Evolutionary conservation across 2,113 vertebrate genomes (phyloP), one percentile per base, ranked within the genome.

Genomic region (Sisor rabdophorus): DNA sequence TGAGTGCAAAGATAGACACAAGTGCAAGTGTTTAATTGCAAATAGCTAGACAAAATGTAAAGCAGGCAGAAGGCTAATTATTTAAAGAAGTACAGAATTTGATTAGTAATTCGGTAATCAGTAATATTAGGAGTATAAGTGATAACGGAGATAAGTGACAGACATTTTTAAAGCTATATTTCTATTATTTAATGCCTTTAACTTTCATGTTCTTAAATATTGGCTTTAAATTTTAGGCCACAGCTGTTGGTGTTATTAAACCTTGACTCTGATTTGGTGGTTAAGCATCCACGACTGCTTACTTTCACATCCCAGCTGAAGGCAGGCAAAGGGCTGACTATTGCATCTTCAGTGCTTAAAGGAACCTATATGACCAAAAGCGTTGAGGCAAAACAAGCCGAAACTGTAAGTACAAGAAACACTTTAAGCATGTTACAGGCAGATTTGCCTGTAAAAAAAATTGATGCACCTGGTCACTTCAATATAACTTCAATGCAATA

Each of bases 281-380:
- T 96, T 76, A 98, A 94, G 82, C 95, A 99, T 36, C 95, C 95
- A 2, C 91, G 93, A 24, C 84, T 99, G 53, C 92, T 99, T 70
- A 95, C 95, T 75, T 94, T 98, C 56, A 95, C 94, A 0, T 87
- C 93, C 0, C 96, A 99, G 85, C 89, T 99, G 75, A 99, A 99
- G 89, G 97, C 96, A 7, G 96, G 97, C 36, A 97, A 94, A 85
- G 96, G 96, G 10, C 87, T 99, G 80, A 98, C 96, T 80, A 99
- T 98, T 1, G 93, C 95, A 82, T 93, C 92, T 76, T 96, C 95
- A 0, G 95, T 98, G 56, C 91, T 99, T 74, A 91, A 94, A 83
- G 97, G 96, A 61, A 90, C 94, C n/a, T 98, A 91, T 85, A 92
- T 98, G 93, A 92, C 90, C 85, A 92, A 90, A 79, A 89, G 89